phyloP scores from a whole-genome alignment of 2,888 invertebrate genomes.

The Watsonalla binaria region DNA sequence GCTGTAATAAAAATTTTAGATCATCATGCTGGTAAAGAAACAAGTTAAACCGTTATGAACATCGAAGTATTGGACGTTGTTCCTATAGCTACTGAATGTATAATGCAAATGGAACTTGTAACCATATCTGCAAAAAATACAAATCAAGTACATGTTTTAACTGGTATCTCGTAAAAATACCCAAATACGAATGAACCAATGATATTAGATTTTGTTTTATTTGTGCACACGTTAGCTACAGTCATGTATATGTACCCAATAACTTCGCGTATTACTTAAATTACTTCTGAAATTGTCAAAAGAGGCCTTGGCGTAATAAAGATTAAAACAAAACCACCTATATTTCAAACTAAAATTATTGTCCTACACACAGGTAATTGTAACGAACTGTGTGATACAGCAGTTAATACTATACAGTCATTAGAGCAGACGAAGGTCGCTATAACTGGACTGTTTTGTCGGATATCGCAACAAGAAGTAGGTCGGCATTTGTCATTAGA shows the following conservation, averaged over 20 bases:
- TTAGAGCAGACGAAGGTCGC: constrained; percentile 17
- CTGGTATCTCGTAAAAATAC: too few relatives aligned
- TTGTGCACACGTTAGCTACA: too few relatives aligned
- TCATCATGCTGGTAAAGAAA: background rate
- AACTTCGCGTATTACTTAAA: background rate
- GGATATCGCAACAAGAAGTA: constrained; percentile 28
- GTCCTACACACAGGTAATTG: constrained; percentile 22
- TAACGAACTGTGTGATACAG: constrained; percentile 10
- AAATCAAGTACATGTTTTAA: too few relatives aligned
- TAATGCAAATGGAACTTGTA: too few relatives aligned
- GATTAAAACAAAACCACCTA: constrained; percentile 18
- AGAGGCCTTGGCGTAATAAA: background rate
- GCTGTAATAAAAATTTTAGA: constrained; percentile 11
- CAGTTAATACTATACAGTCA: background rate
- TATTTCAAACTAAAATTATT: constrained; percentile 23
- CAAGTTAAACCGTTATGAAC: background rate
- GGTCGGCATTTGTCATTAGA: background rate
- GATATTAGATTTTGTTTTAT: too few relatives aligned
- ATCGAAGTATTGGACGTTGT: too few relatives aligned
- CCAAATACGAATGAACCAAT: too few relatives aligned
- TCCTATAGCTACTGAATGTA: too few relatives aligned
- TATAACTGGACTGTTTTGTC: constrained; percentile 25
- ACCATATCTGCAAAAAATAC: too few relatives aligned
- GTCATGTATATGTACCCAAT: background rate
- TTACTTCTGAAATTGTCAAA: background rate